A percentile compares a stretch with the other conserved stretches of the same genome.
These are phyloP conservation scores for Cybosia mesomella DNA, from an alignment of 2,888 invertebrate species.

Conservation along the genomic window DNA sequence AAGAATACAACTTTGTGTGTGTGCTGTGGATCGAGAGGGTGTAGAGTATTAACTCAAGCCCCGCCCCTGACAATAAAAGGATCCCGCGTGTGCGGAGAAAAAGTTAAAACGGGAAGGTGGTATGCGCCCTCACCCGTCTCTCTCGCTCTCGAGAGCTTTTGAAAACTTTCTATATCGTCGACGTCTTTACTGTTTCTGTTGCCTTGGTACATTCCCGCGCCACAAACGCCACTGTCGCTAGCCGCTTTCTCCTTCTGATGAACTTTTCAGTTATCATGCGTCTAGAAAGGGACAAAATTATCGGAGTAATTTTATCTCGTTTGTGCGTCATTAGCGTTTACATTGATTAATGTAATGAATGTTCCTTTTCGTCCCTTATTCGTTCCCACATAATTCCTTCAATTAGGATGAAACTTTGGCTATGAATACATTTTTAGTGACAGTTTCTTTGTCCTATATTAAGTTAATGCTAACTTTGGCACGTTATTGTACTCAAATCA, in stretches of 20 bases:
- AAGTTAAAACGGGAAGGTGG: slow-evolving; percentile 61
- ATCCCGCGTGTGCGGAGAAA: slow-evolving; percentile 50
- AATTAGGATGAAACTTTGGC: no score
- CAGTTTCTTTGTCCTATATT: no score
- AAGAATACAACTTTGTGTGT: not conserved
- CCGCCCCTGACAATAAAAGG: slow-evolving; percentile 60
- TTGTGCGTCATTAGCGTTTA: not conserved
- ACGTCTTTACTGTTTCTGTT: slow-evolving; percentile 60
- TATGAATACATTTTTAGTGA: no score
- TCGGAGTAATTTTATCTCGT: slow-evolving; percentile 39
- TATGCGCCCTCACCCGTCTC: slow-evolving; percentile 59
- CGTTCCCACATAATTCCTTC: no score
- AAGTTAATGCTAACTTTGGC: no score
- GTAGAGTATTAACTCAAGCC: slow-evolving; percentile 23
- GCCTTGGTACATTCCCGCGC: slow-evolving; percentile 85
- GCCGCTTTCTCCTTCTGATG: slow-evolving; percentile 84
- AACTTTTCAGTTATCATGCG: slow-evolving; percentile 61
- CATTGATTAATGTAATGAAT: not conserved
- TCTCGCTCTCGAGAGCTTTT: slow-evolving; percentile 74
- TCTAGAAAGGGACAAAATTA: slow-evolving; percentile 55
- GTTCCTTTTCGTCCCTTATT: no score
- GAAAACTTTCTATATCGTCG: slow-evolving; percentile 64
- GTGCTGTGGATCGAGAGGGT: slow-evolving; percentile 10
- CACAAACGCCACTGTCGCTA: slow-evolving; percentile 83
- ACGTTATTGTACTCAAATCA: no score